Evolutionary conservation across 2,888 invertebrate genomes (phyloP), one percentile per base, ranked within the genome.

Genomic region (Himalopsyche tibetana): DNA sequence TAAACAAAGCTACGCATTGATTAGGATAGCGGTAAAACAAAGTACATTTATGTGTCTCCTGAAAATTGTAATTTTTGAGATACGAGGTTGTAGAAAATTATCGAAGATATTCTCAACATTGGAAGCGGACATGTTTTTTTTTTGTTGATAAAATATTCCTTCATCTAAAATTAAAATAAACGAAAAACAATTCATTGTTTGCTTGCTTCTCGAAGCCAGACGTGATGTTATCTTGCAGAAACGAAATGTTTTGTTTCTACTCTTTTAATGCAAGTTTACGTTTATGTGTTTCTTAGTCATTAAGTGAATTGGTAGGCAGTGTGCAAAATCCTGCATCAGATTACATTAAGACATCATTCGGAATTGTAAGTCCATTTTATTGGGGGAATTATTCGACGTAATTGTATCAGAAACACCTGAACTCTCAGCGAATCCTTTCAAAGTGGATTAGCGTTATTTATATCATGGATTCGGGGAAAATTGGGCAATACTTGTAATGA

Each of bases 341-440:
- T 63, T 63, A 63, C 63, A 63, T 63, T 63, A 63, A 63, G 63
- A 63, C 63, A 63, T 63, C 63, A 63, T 63, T 63, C 63, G 19
- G 11, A 63, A 63, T 19, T 19, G 63, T 63, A 11, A 63, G 63
- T 63, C 63, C 63, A 63, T 63, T 63, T 63, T 63, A 63, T 19
- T 19, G 63, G 11, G 63, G 63, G 63, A 19, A 19, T 56, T 19
- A 63, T 19, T 63, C 63, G 63, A 11, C 63, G 63, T 63, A 63
- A 63, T 63, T 63, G 19, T 63, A 63, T 63, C 63, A 63, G 19
- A 63, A 63, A 63, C 63, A 63, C 63, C 63, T 63, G 63, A 63
- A 63, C 63, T 63, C 63, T 63, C 63, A 63, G 63, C 63, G 63
- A 63, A 63, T 63, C 63, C 63, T 63, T 63, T 63, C 63, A 63